phyloP scores from a whole-genome alignment of 2,888 invertebrate genomes.

The Oscheius onirici region DNA sequence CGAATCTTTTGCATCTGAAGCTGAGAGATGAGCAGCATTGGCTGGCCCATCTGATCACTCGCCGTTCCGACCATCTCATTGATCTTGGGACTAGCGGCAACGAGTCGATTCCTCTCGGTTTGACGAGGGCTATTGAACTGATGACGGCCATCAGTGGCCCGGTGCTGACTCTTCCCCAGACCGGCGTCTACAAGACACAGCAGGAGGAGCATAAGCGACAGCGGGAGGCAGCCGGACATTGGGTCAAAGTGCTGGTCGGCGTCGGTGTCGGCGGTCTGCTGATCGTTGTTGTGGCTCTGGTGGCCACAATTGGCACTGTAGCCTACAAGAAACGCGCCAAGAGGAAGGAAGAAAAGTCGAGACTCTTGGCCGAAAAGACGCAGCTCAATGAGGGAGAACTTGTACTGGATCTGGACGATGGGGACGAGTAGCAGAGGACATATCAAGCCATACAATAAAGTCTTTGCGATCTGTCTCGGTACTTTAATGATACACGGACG shows the following conservation, averaged over 20 bases:
- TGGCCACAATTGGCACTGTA: not conserved
- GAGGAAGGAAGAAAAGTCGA: slow-evolving; percentile 4
- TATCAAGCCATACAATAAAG: not conserved
- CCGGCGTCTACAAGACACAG: slow-evolving; percentile 10
- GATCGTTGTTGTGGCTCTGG: not conserved
- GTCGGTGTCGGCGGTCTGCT: slow-evolving; percentile 4
- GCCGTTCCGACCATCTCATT: slow-evolving; percentile 4
- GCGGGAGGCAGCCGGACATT: not conserved
- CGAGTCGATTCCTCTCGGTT: not conserved
- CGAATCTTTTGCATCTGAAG: slow-evolving; percentile 9
- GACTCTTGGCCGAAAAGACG: slow-evolving; percentile 3
- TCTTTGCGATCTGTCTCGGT: not conserved
- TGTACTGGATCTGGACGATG: not conserved
- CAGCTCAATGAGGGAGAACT: not conserved
- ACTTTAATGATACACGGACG: too few relatives aligned
- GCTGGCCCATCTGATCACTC: slow-evolving; percentile 20
- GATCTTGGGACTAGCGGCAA: not conserved
- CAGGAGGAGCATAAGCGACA: slow-evolving; percentile 1
- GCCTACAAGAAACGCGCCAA: not conserved
- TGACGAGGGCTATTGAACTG: not conserved
- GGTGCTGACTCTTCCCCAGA: slow-evolving; percentile 10
- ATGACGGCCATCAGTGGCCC: slow-evolving; percentile 7
- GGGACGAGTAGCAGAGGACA: not conserved
- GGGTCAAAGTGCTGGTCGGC: slow-evolving; percentile 8
- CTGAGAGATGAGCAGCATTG: not conserved